These are phyloP conservation scores for Crypturellus tataupa DNA, from an alignment of 2,797 vertebrate species.

Conservation along the genomic window DNA sequence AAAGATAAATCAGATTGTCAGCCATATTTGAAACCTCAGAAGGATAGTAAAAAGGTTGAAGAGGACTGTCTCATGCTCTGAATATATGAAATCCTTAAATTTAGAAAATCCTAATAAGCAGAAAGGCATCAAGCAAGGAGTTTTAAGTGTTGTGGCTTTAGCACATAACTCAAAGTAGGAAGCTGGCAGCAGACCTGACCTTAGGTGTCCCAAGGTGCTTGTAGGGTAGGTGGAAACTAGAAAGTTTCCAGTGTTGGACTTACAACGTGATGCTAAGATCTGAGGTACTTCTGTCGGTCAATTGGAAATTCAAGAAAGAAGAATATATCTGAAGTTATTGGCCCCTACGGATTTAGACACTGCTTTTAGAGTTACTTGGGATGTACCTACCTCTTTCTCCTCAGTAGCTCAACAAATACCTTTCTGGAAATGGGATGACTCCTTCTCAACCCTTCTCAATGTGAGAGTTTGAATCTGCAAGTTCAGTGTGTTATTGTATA, in stretches of 20 bases:
- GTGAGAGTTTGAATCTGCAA: not conserved
- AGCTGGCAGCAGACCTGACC: not conserved
- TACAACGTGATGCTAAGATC: not conserved
- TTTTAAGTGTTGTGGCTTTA: not conserved
- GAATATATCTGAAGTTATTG: not conserved
- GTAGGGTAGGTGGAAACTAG: not conserved
- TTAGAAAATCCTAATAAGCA: not conserved
- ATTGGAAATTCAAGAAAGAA: not conserved
- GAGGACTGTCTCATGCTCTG: not conserved
- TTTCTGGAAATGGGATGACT: not conserved
- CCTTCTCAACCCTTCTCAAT: accelerated
- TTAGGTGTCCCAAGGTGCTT: not conserved
- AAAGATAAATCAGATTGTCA: not conserved
- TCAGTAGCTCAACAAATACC: not conserved
- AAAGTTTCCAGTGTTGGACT: not conserved
- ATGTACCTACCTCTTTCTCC: not conserved
- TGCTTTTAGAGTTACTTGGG: not conserved
- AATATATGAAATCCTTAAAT: not conserved
- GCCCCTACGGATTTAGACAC: not conserved
- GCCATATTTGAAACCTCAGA: not conserved
- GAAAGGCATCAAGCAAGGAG: not conserved
- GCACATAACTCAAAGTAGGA: not conserved
- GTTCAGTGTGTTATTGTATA: not conserved
- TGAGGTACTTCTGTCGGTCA: not conserved
- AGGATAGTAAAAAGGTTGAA: not conserved